Percentiles rank a stretch among this genome's conserved stretches.
Evolutionary conservation across 2,888 invertebrate species (phyloP).

Genomic region (Diarsia mendica): DNA sequence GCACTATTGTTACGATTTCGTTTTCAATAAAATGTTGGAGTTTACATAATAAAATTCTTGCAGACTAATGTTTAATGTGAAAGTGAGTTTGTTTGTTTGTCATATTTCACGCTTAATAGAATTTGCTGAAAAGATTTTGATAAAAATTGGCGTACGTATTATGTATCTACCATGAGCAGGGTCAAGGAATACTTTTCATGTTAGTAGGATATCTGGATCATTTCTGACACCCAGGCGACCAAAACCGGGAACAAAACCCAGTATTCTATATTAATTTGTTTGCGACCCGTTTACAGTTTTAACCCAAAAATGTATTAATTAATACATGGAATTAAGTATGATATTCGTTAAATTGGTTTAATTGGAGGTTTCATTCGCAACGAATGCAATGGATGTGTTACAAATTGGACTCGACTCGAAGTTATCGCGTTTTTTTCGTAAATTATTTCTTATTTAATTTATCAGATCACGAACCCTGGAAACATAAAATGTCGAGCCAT

Average conservation of each 20-base stretch:
- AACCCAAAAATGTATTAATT: constrained; percentile 22
- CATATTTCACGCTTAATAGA: neutral
- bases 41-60: neutral
- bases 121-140: neutral
- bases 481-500: neutral
- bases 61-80: neutral
- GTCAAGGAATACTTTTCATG: neutral
- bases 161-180: too few relatives aligned
- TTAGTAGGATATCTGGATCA: neutral
- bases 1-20: too few relatives aligned
- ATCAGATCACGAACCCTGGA: neutral
- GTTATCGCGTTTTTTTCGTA: constrained; percentile 19
- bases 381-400: constrained; percentile 19
- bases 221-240: neutral
- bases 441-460: constrained; percentile 11
- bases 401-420: neutral
- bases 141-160: too few relatives aligned
- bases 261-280: neutral
- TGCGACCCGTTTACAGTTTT: constrained; percentile 1
- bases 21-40: constrained; percentile 11
- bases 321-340: constrained; percentile 15
- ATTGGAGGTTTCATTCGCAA: constrained; percentile 32
- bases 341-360: constrained; percentile 23
- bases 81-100: neutral
- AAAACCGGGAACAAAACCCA: neutral